Evolutionary conservation across 2,888 invertebrate species (phyloP).

Genomic region (Mayetiola destructor): DNA sequence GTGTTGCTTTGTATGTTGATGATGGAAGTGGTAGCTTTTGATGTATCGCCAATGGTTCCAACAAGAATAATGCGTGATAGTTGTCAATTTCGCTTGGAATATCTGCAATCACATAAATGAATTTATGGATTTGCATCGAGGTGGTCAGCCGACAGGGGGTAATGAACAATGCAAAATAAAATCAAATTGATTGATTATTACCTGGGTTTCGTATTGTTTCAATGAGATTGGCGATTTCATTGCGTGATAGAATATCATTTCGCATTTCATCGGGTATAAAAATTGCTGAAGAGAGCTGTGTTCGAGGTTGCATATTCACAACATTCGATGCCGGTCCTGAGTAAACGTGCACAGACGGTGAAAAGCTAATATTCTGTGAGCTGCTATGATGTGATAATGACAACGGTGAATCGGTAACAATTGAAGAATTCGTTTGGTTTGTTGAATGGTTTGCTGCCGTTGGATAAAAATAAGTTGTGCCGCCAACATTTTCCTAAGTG

Average conservation of each 20-base stretch:
- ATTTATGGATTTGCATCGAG: too few relatives aligned
- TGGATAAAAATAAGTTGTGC: constrained; percentile 87
- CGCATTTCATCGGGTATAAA: constrained; percentile 76
- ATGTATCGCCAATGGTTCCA: constrained; percentile 52
- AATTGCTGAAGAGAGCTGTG: constrained; percentile 46
- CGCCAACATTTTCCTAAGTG: constrained; percentile 75
- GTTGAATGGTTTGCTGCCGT: constrained; percentile 41
- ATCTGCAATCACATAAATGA: constrained; percentile 36
- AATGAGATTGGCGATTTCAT: constrained; percentile 41
- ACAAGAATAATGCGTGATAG: constrained; percentile 73
- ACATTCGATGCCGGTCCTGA: constrained; percentile 35
- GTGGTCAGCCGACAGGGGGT: too few relatives aligned
- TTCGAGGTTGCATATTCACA: constrained; percentile 33
- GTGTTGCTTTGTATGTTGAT: constrained; percentile 79
- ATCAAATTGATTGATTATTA: background rate
- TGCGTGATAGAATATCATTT: constrained; percentile 31
- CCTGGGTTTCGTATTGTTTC: constrained; percentile 44
- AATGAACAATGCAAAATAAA: too few relatives aligned
- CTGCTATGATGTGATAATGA: constrained; percentile 19
- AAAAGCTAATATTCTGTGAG: constrained; percentile 15
- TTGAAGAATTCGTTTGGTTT: constrained; percentile 29
- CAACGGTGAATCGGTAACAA: constrained; percentile 27
- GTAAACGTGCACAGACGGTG: constrained; percentile 29
- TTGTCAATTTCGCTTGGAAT: constrained; percentile 80
- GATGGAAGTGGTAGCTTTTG: constrained; percentile 60